Percentiles rank a stretch among this genome's conserved stretches.
Conservation (phyloP, 2,113 vertebrate species). For the Lepidothrix coronata region DNA sequence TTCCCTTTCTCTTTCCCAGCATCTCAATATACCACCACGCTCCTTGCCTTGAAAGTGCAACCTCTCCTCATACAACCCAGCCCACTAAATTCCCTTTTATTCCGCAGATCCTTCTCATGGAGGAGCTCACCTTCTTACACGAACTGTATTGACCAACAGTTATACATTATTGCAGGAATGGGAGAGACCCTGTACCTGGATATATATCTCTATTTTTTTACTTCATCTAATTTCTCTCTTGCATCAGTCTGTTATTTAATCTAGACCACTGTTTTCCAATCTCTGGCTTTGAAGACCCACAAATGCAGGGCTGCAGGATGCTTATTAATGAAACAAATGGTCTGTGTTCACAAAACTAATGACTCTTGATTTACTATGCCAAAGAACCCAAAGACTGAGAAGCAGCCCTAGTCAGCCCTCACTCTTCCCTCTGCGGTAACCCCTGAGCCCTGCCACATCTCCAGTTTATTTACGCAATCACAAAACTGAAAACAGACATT, state of each 20-base stretch:
- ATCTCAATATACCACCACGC: not conserved
- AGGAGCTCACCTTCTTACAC: not conserved
- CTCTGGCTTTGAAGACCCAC: not conserved
- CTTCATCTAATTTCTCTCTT: not conserved
- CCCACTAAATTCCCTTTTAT: not conserved
- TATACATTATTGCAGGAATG: not conserved
- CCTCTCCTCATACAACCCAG: not conserved
- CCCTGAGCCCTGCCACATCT: not conserved
- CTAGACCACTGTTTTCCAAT: not conserved
- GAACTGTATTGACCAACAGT: not conserved
- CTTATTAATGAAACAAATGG: not conserved
- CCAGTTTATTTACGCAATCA: rapidly evolving
- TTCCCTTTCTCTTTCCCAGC: not conserved
- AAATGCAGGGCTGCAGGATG: not conserved
- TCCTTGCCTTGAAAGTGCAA: not conserved
- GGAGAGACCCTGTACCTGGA: not conserved
- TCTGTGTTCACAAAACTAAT: not conserved
- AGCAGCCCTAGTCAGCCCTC: not conserved
- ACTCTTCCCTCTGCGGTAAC: not conserved
- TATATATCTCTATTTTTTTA: not conserved
- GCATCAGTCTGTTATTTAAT: not conserved
- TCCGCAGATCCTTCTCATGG: not conserved
- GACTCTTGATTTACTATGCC: not conserved
- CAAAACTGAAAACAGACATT: not conserved
- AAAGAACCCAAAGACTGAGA: not conserved